These are phyloP conservation scores for Achatina immaculata DNA, from an alignment of 1,140 invertebrate species.

Conservation along the genomic window DNA sequence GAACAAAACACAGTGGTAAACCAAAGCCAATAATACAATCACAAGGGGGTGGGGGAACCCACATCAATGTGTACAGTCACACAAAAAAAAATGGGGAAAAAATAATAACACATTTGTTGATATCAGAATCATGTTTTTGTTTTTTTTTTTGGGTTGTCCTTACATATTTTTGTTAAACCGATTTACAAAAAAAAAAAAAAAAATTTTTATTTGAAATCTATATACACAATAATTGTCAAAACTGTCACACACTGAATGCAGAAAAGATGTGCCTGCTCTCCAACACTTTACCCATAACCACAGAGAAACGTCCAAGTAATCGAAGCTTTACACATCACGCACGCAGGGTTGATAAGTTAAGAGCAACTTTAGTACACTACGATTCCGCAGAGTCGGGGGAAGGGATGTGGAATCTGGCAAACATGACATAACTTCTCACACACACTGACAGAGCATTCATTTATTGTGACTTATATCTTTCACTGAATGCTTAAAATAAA, in stretches of 20 bases:
- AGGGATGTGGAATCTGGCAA: no score
- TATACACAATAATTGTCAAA: neutral
- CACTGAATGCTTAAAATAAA: no score
- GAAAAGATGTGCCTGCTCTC: neutral
- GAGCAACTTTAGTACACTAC: no score
- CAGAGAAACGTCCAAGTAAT: neutral
- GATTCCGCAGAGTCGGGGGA: no score
- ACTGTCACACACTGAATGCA: neutral
- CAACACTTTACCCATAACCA: neutral
- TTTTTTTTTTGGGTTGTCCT: conserved; percentile 17
- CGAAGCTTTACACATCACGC: neutral
- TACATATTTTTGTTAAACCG: conserved; percentile 14
- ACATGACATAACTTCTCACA: no score
- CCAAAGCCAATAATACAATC: no score
- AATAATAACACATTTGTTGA: neutral
- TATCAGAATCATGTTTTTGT: conserved; percentile 1
- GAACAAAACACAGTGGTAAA: no score
- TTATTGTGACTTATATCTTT: no score
- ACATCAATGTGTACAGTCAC: no score
- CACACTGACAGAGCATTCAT: no score
- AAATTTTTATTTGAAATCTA: neutral
- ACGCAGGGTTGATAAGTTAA: neutral
- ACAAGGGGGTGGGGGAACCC: no score
- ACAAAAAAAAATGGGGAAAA: neutral
- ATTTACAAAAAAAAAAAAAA: conserved; percentile 16